These are phyloP conservation scores for Ceratosolen solmsi DNA, from an alignment of 1,140 invertebrate genomes.

Conservation along the genomic window DNA sequence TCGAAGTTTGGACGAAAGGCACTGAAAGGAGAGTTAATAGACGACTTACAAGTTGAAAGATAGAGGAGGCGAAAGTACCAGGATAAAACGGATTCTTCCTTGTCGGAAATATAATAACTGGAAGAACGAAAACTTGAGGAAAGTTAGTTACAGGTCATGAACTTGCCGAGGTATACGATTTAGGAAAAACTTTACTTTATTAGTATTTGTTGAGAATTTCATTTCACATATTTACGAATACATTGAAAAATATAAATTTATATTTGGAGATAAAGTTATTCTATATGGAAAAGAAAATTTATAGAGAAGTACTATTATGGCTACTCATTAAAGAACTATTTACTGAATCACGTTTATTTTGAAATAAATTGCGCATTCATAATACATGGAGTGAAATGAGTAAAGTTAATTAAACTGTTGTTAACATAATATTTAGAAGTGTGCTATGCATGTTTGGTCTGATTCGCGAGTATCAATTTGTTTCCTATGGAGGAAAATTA, in stretches of 20 bases:
- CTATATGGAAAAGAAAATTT: too few relatives aligned
- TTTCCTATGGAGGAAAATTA: background rate
- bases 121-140: background rate
- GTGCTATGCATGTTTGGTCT: background rate
- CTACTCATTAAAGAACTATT: background rate
- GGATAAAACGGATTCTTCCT: constrained; percentile 10
- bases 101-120: constrained; percentile 23
- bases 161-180: background rate
- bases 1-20: constrained; percentile 55
- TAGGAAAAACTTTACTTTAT: background rate
- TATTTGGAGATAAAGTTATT: too few relatives aligned
- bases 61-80: constrained; percentile 1
- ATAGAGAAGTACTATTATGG: too few relatives aligned
- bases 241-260: too few relatives aligned
- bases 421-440: background rate
- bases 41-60: constrained; percentile 43
- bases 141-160: constrained; percentile 28
- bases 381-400: background rate
- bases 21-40: constrained; percentile 38
- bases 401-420: background rate
- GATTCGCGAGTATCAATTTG: background rate
- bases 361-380: background rate
- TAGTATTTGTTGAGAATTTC: too few relatives aligned
- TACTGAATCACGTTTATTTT: background rate
- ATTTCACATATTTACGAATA: too few relatives aligned